Percentiles rank a stretch among this genome's conserved stretches.
Evolutionary conservation across 53 echinoderm and acorn worm species (phyloP).

Genomic region (Apostichopus leukothele): DNA sequence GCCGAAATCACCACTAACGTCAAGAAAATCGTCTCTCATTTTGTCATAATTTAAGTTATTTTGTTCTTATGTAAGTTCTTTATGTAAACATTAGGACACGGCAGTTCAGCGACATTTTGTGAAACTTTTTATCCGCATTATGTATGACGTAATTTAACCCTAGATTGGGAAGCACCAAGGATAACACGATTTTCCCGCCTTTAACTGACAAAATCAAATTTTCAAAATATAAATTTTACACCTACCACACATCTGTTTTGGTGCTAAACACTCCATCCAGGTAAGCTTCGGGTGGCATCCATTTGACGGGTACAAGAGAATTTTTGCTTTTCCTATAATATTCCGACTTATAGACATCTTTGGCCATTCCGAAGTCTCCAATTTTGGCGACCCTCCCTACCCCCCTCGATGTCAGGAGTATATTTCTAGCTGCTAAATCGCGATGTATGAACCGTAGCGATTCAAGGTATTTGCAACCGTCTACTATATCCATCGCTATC

Average conservation of each 20-base stretch:
- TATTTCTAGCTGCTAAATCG: constrained; percentile 91
- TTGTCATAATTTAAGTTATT: too few species aligned
- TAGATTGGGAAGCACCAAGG: too few species aligned
- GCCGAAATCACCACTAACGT: too few species aligned
- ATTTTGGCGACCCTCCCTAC: constrained; percentile 74
- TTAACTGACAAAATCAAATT: neutral
- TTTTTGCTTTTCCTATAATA: constrained; percentile 88
- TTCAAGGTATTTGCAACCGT: constrained; percentile 83
- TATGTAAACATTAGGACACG: too few species aligned
- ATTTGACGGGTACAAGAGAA: constrained; percentile 89
- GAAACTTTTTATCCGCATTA: too few species aligned
- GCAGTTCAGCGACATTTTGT: too few species aligned
- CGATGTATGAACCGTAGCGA: constrained; percentile 80
- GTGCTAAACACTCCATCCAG: constrained; percentile 90
- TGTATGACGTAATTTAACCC: too few species aligned
- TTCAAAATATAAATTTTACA: neutral
- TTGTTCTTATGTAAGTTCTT: too few species aligned
- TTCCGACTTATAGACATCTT: constrained; percentile 93
- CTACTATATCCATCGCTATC: constrained; percentile 73
- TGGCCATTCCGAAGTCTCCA: constrained; percentile 98
- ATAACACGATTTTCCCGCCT: too few species aligned
- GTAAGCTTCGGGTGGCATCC: constrained; percentile 99
- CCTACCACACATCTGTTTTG: constrained; percentile 95
- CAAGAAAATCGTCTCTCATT: too few species aligned
- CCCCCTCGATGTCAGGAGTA: constrained; percentile 65